Percentiles rank a stretch among this genome's conserved stretches.
Evolutionary conservation across 1,140 invertebrate species (phyloP).

Genomic region (Papilio helenus): DNA sequence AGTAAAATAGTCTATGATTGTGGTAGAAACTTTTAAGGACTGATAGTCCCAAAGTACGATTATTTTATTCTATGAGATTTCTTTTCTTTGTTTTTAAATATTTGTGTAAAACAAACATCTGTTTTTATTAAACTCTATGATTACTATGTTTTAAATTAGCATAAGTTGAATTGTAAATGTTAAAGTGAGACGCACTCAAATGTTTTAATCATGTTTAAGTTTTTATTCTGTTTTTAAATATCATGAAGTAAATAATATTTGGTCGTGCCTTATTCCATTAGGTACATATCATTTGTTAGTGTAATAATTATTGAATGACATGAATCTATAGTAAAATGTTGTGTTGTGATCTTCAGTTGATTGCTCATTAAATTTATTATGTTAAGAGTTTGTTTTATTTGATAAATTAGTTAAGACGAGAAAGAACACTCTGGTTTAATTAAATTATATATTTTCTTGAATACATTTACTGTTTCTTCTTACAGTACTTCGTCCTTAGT

Average conservation of each 20-base stretch:
- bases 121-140: not conserved
- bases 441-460: not conserved
- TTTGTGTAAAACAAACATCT: too few relatives aligned
- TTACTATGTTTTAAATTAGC: not conserved
- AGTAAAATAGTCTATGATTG: not conserved
- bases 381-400: not conserved
- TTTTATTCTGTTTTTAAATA: not conserved
- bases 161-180: slow-evolving; percentile 24
- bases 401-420: not conserved
- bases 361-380: slow-evolving; percentile 38
- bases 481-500: slow-evolving; percentile 45
- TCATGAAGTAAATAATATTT: slow-evolving; percentile 12
- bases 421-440: not conserved
- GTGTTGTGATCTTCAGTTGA: slow-evolving; percentile 26
- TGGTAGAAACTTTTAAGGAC: not conserved
- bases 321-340: not conserved
- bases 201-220: slow-evolving; percentile 11
- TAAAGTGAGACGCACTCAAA: slow-evolving; percentile 8
- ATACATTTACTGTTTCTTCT: not conserved
- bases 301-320: slow-evolving; percentile 1
- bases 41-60: not conserved
- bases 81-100: not conserved
- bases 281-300: slow-evolving; percentile 24
- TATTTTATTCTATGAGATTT: not conserved
- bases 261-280: slow-evolving; percentile 34